Evolutionary conservation across 2,797 vertebrate species (phyloP).

Genomic region (Myotis pilosus): DNA sequence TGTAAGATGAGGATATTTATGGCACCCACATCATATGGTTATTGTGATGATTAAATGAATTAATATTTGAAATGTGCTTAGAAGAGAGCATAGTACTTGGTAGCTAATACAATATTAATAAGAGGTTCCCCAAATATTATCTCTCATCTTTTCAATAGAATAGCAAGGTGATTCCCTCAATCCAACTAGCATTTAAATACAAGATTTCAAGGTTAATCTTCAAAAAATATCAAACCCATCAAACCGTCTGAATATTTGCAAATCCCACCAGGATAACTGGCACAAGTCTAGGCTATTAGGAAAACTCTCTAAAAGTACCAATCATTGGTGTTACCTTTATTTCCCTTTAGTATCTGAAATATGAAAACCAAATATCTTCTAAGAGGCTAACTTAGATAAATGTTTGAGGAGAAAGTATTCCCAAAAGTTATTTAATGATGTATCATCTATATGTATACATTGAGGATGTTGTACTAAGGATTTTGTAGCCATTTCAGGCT

Average conservation of each 20-base stretch:
- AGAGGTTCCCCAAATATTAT: neutral
- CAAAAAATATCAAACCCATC: neutral
- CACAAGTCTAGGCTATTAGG: neutral
- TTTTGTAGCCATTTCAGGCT: neutral
- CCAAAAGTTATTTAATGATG: neutral
- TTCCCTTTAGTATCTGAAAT: neutral
- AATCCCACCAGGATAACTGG: neutral
- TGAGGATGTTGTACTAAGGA: neutral
- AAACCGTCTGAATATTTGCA: neutral
- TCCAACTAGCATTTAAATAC: neutral
- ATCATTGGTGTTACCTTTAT: neutral
- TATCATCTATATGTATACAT: neutral
- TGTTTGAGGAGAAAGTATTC: neutral
- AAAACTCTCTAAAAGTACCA: neutral
- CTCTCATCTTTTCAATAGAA: slow-evolving; percentile 18
- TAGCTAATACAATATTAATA: neutral
- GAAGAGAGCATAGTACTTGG: neutral
- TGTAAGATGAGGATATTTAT: neutral
- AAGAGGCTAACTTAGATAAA: neutral
- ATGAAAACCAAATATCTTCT: slow-evolving; percentile 8
- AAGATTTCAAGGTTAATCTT: slow-evolving; percentile 20
- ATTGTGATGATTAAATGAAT: slow-evolving; percentile 35
- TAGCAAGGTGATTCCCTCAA: neutral
- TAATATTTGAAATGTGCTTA: slow-evolving; percentile 34
- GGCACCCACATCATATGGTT: neutral